phyloP scores from a whole-genome alignment of 37 sponge, comb jelly and placozoan genomes.

The Aplysina aerophoba region DNA sequence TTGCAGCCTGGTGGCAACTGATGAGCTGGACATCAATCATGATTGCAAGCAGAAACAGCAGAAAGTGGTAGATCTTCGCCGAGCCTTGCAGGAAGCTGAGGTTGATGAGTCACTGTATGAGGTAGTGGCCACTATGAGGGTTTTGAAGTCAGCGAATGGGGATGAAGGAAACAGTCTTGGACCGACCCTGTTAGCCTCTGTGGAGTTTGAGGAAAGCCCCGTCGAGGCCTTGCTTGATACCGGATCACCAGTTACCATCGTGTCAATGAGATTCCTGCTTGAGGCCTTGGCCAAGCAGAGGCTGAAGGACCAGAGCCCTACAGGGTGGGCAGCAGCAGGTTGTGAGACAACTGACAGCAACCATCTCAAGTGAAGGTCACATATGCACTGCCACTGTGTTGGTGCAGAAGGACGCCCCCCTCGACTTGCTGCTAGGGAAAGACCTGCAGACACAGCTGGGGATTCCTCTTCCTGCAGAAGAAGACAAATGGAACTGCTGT shows the following conservation, averaged over 20 bases:
- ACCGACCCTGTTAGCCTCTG: conserved; percentile 19
- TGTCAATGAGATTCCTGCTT: conserved; percentile 32
- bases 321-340: conserved; percentile 10
- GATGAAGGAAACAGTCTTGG: conserved; percentile 26
- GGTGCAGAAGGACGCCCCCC: conserved; percentile 34
- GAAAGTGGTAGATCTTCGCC: neutral
- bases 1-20: too few species aligned
- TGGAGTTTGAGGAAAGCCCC: too few species aligned
- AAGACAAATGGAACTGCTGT: neutral
- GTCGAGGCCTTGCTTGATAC: conserved; percentile 54
- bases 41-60: neutral
- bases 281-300: neutral
- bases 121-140: conserved; percentile 22
- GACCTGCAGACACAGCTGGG: conserved; percentile 12
- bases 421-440: conserved; percentile 21
- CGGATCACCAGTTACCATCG: conserved; percentile 54
- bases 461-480: neutral
- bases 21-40: too few species aligned
- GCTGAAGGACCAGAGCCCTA: neutral
- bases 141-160: neutral
- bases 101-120: conserved; percentile 15
- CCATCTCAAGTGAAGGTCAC: neutral
- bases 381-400: neutral
- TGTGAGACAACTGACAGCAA: neutral
- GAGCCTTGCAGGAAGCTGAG: conserved; percentile 16